Base-by-base conservation (phyloP, 2,113 vertebrate species). In the Camelus dromedarius region DNA sequence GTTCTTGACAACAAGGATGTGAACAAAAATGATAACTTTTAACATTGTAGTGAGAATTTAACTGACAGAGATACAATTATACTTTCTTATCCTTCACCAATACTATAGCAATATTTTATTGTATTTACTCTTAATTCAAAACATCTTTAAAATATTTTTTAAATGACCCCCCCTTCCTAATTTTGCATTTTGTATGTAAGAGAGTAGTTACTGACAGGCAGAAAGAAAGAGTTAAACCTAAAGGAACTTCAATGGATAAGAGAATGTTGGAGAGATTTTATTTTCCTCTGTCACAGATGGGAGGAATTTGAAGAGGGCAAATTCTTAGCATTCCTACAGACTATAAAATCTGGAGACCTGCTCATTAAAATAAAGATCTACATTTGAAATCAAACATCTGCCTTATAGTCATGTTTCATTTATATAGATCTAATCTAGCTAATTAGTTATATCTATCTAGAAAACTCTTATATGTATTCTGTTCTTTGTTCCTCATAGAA, bases 61-160 rank as follows among this genome's bases (percentile, higher is more conserved):
- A 91, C 62, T 70, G 91, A 42, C 62, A 96, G 76, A 97, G 58
- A 76, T 60, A 69, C 19, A 80, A 92, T 72, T 24, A n/a, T 13
- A 94, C 8, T 50, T 95, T 91, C 14, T 19, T 95, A 58, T 84
- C 6, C 5, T 98, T 96, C 60, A 91, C 85, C 54, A 95, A 28
- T 30, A 48, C 1, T 50, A 60, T 56, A 96, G 6, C 28, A 95
- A 54, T 14, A 35, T 18, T 22, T 88, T 1, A 32, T 2, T 14
- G 24, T 77, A 91, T 95, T 97, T 66, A 81, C 11, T 22, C 1
- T 75, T 96, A 96, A 75, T 92, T 76, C 11, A 16, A 60, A 89
- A 46, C 19, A 48, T 13, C 2, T 0, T 52, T 46, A 69, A 64
- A 69, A 16, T 2, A 8, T 62, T 69, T 50, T 76, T 46, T 75